Evolutionary conservation across 1,140 invertebrate species (phyloP).

Genomic region (Yoshiicerus persimilis): DNA sequence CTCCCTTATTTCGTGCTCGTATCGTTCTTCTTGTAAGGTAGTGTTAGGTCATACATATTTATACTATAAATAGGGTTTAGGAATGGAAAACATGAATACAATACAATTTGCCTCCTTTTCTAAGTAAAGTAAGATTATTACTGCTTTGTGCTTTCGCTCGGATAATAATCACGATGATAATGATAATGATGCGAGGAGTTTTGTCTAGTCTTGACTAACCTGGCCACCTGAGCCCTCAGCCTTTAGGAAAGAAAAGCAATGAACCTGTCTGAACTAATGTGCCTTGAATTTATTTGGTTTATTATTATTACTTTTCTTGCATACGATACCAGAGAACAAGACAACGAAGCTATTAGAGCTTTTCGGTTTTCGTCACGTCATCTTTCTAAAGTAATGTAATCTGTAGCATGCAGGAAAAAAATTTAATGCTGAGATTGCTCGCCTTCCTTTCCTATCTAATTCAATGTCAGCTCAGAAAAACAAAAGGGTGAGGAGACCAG

Average conservation of each 20-base stretch:
- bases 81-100: not conserved
- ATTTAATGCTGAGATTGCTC: not conserved
- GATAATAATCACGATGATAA: not conserved
- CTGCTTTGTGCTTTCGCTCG: not conserved
- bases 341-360: not conserved
- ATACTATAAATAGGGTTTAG: not conserved
- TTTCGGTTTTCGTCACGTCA: not conserved
- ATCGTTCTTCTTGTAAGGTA: not conserved
- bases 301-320: constrained; percentile 5
- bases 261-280: constrained; percentile 8
- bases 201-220: not conserved
- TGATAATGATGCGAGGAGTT: constrained; percentile 3
- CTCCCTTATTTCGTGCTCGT: not conserved
- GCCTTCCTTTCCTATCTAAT: not conserved
- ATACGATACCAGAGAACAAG: not conserved
- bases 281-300: constrained; percentile 14
- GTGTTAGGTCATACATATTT: too few relatives aligned
- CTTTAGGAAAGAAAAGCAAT: not conserved
- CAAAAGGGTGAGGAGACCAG: not conserved
- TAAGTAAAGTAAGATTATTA: not conserved
- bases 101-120: not conserved
- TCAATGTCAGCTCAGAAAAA: not conserved
- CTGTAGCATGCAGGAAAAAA: not conserved
- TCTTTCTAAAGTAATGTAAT: not conserved
- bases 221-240: constrained; percentile 5